These are phyloP conservation scores for Lasioglossum calceatum DNA, from an alignment of 2,888 invertebrate genomes.

Conservation along the genomic window DNA sequence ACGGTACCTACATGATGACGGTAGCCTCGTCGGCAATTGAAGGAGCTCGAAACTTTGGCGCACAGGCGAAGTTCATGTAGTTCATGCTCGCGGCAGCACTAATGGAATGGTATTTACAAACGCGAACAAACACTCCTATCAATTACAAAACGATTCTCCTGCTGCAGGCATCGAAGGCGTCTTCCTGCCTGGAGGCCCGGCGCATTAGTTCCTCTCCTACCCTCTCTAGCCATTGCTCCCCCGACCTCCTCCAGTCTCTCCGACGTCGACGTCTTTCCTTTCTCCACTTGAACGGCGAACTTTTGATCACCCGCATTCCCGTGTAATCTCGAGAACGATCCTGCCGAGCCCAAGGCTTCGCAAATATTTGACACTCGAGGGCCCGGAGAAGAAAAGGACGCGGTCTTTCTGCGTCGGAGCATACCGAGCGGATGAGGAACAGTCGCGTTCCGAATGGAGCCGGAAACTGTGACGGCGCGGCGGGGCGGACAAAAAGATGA, in stretches of 20 bases:
- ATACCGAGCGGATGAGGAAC: constrained; percentile 41
- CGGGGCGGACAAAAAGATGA: constrained; percentile 27
- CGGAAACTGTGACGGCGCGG: constrained; percentile 38
- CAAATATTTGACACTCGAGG: constrained; percentile 79
- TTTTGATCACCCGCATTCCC: constrained; percentile 83
- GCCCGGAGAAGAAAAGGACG: constrained; percentile 62
- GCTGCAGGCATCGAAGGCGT: constrained; percentile 53
- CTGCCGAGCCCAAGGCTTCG: constrained; percentile 59
- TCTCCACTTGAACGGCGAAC: constrained; percentile 69
- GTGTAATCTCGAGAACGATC: constrained; percentile 70
- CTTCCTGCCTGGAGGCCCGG: constrained; percentile 52
- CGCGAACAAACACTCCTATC: constrained; percentile 80
- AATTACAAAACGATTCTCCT: constrained; percentile 79
- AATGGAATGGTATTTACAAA: constrained; percentile 80
- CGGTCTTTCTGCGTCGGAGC: constrained; percentile 31
- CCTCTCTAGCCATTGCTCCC: neutral
- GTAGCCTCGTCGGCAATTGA: constrained; percentile 32
- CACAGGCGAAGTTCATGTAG: constrained; percentile 65
- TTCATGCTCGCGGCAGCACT: constrained; percentile 67
- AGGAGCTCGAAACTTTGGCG: constrained; percentile 63
- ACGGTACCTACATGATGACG: constrained; percentile 2
- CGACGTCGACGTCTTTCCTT: constrained; percentile 13
- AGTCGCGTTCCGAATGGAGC: constrained; percentile 16
- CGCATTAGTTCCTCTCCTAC: constrained; percentile 17
- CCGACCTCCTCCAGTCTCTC: neutral